Evolutionary conservation across 1,140 invertebrate species (phyloP).

Genomic region (Subanguina moxae): DNA sequence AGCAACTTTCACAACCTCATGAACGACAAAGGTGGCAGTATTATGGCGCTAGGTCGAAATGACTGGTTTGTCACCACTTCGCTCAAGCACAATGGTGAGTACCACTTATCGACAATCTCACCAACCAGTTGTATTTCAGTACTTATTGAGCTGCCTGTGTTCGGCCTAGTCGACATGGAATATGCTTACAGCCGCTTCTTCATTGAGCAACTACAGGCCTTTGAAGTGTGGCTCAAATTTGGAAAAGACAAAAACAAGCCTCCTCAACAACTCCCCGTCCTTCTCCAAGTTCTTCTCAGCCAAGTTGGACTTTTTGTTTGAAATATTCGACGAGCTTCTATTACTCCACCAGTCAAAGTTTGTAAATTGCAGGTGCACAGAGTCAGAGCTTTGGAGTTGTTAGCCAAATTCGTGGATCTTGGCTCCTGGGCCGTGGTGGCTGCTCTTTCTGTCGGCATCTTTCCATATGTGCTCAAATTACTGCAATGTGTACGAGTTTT

Average conservation of each 20-base stretch:
- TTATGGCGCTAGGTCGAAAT: conserved; percentile 20
- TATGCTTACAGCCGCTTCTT: conserved; percentile 82
- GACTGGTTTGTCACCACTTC: conserved; percentile 32
- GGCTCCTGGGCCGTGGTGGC: conserved; percentile 91
- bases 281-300: conserved; percentile 88
- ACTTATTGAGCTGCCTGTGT: conserved; percentile 38
- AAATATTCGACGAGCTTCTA: background rate
- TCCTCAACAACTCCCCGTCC: conserved; percentile 93
- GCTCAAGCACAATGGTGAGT: conserved; percentile 39
- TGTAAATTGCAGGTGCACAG: conserved; percentile 67
- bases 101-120: background rate
- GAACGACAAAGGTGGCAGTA: conserved; percentile 14
- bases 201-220: conserved; percentile 95
- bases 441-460: conserved; percentile 92
- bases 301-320: conserved; percentile 66
- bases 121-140: conserved; percentile 33
- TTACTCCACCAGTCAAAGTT: background rate
- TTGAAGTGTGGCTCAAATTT: conserved; percentile 85
- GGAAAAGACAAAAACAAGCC: conserved; percentile 70
- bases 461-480: conserved; percentile 93
- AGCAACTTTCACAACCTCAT: conserved; percentile 69
- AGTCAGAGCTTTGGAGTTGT: conserved; percentile 82
- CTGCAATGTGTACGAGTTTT: conserved; percentile 69
- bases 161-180: conserved; percentile 17
- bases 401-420: conserved; percentile 90